Percentiles rank a stretch among this genome's conserved stretches.
phyloP scores from a whole-genome alignment of 2,888 invertebrate genomes.

The Rhamnusium bicolor region DNA sequence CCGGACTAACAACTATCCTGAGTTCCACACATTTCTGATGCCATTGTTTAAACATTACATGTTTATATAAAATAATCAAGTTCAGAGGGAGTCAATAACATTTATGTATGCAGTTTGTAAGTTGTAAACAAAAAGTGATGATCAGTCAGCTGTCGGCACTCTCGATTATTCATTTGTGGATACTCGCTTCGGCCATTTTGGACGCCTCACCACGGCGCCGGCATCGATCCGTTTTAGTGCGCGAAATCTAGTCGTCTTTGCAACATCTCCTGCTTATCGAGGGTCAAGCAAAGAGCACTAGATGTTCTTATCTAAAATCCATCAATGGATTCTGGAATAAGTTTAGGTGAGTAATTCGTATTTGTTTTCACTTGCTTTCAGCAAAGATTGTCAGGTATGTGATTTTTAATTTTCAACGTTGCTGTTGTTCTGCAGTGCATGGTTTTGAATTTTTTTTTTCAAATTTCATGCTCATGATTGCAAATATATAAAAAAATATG shows the following conservation, averaged over 20 bases:
- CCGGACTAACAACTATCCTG: neutral
- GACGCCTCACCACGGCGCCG: slow-evolving; percentile 47
- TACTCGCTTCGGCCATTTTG: slow-evolving; percentile 42
- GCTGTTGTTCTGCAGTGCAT: neutral
- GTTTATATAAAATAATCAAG: slow-evolving; percentile 14
- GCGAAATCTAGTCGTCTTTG: slow-evolving; percentile 55
- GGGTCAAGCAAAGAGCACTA: slow-evolving; percentile 48
- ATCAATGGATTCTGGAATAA: slow-evolving; percentile 46
- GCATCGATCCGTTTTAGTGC: slow-evolving; percentile 55
- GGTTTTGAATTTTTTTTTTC: neutral
- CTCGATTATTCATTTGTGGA: slow-evolving; percentile 8
- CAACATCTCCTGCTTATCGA: slow-evolving; percentile 52
- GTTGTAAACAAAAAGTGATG: slow-evolving; percentile 13
- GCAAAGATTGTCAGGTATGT: too few relatives aligned
- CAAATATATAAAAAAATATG: neutral
- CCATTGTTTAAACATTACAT: neutral
- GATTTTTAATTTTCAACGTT: neutral
- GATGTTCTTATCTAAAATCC: slow-evolving; percentile 46
- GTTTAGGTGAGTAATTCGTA: slow-evolving; percentile 29
- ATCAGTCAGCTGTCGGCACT: slow-evolving; percentile 17
- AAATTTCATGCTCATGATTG: neutral
- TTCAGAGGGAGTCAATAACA: slow-evolving; percentile 15
- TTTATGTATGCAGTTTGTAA: slow-evolving; percentile 1
- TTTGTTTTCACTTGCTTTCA: slow-evolving; percentile 10
- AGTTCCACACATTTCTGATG: neutral